Conservation (phyloP, 2,113 vertebrate species). For the Coreoperca whiteheadi region DNA sequence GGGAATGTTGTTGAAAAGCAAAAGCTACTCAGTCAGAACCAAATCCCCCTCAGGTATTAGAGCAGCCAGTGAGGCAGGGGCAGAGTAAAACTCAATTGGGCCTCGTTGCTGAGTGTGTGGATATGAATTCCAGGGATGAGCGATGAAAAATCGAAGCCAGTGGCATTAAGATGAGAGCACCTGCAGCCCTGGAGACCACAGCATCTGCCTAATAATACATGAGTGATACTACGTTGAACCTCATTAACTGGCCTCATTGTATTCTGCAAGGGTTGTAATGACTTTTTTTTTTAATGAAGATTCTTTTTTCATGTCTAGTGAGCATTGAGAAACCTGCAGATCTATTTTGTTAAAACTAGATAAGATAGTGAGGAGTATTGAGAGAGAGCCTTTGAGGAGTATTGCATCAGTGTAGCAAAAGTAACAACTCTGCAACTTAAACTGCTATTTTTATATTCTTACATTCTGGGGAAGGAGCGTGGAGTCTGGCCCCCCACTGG, state of each 20-base stretch:
- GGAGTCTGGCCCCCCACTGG: conserved; percentile 39
- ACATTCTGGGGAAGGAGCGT: conserved; percentile 24
- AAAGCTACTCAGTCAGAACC: conserved; percentile 52
- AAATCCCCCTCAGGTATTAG: conserved; percentile 63
- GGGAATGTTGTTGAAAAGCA: conserved; percentile 48
- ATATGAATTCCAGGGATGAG: conserved; percentile 68
- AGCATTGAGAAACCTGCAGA: conserved; percentile 23
- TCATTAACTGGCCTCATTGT: conserved; percentile 65
- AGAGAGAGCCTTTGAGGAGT: conserved; percentile 3
- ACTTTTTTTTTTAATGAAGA: conserved; percentile 55
- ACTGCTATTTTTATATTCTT: conserved; percentile 47
- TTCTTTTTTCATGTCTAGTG: conserved; percentile 47
- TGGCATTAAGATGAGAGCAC: conserved; percentile 64
- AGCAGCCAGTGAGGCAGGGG: conserved; percentile 32
- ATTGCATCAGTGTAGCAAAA: conserved; percentile 19
- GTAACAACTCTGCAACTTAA: conserved; percentile 35
- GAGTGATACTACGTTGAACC: conserved; percentile 61
- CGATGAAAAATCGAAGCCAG: conserved; percentile 52
- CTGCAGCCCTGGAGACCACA: conserved; percentile 60
- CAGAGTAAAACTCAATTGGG: conserved; percentile 48
- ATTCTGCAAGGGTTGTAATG: conserved; percentile 59
- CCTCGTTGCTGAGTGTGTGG: conserved; percentile 47
- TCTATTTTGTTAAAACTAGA: conserved; percentile 50
- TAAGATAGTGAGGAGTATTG: conserved; percentile 18
- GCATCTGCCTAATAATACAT: conserved; percentile 64